Percentiles rank a stretch among this genome's conserved stretches.
Evolutionary conservation across 2,113 vertebrate species (phyloP).

Genomic region (Lepisosteus oculatus): DNA sequence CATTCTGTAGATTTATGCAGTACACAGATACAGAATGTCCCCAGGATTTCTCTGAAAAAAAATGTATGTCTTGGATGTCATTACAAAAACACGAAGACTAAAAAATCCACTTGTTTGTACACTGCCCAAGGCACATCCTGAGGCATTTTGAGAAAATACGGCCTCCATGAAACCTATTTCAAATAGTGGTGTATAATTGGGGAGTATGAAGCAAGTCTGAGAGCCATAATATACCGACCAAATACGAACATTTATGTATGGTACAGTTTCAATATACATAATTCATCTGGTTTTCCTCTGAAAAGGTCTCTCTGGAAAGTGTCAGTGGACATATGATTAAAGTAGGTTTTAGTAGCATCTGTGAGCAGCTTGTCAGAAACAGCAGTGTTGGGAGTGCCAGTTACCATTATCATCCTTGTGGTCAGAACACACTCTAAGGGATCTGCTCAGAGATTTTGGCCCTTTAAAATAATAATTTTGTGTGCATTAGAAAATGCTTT

Average conservation of each 20-base stretch:
- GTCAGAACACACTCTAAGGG: neutral
- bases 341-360: no score
- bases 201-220: no score
- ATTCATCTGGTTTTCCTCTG: slow-evolving; percentile 22
- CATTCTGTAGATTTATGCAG: no score
- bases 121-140: no score
- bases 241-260: slow-evolving; percentile 13
- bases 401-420: neutral
- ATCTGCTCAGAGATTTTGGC: neutral
- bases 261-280: slow-evolving; percentile 21
- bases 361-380: neutral
- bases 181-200: slow-evolving; percentile 21
- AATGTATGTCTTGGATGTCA: no score
- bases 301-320: slow-evolving; percentile 7
- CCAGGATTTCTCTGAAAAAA: no score
- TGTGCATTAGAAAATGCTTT: slow-evolving; percentile 1
- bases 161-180: slow-evolving; percentile 29
- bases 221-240: neutral
- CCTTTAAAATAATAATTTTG: slow-evolving; percentile 7
- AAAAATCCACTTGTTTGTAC: no score
- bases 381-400: neutral
- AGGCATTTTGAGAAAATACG: neutral
- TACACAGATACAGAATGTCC: no score
- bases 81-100: no score
- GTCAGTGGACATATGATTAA: slow-evolving; percentile 7